Evolutionary conservation across 1,140 invertebrate genomes (phyloP).

Genomic region (Lanistes nyassanus): DNA sequence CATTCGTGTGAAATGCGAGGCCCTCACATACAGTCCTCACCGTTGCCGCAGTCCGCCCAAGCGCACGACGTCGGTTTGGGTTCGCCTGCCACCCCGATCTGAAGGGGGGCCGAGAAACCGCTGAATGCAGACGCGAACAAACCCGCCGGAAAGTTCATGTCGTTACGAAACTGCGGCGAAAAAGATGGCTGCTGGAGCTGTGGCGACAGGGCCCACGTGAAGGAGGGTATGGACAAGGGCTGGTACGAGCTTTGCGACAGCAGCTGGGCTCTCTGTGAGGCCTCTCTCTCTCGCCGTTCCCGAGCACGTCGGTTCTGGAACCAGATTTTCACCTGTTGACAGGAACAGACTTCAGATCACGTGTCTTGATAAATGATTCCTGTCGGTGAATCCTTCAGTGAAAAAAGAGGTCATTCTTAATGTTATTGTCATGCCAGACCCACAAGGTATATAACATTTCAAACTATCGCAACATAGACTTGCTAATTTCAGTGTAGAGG

Average conservation of each 20-base stretch:
- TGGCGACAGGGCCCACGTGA: conserved; percentile 35
- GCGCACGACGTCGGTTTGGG: neutral
- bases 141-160: conserved; percentile 15
- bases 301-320: conserved; percentile 82
- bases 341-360: no score
- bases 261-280: conserved; percentile 27
- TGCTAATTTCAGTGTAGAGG: no score
- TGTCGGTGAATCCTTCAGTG: no score
- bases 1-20: no score
- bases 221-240: conserved; percentile 34
- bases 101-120: neutral
- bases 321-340: conserved; percentile 82
- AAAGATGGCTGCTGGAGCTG: conserved; percentile 18
- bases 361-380: no score
- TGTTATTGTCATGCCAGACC: no score
- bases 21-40: conserved; percentile 20
- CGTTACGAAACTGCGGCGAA: conserved; percentile 21
- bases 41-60: conserved; percentile 6
- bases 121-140: conserved; percentile 18
- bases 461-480: no score
- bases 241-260: conserved; percentile 29
- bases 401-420: no score
- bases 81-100: neutral
- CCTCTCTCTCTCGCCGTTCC: conserved; percentile 73
- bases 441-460: no score